Evolutionary conservation across 2,113 vertebrate genomes (phyloP), one percentile per base, ranked within the genome.

Genomic region (Lagopus leucura): DNA sequence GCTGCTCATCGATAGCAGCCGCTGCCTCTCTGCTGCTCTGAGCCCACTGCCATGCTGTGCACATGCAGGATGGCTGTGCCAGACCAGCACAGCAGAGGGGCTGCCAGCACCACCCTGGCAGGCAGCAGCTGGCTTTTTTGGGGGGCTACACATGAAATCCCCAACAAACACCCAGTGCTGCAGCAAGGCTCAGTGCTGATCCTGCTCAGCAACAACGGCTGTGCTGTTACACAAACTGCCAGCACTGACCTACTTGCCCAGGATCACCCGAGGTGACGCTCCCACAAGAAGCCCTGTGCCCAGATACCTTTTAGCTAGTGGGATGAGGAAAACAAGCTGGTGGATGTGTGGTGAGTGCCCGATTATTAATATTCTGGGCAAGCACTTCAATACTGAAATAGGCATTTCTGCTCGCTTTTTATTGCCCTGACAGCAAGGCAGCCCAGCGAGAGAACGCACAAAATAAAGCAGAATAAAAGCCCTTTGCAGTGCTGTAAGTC

Each of bases 201-300:
- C 57, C 80, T 43, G 4, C 34, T 58, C 86, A 88, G 1, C 1
- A 81, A 25, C 55, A 60, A 54, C 55, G 84, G 79, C 4, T 0
- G 30, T 2, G 25, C 1, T 2, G 3, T 88, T 89, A 85, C 86
- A 95, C 88, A 92, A 91, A 92, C 71, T 14, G 13, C 58, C 17
- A 1, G 65, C 38, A 3, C 71, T 96, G 94, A 96, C 93, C 90
- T 90, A 92, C 89, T 94, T 94, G 94, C 69, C 82, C 79, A 86
- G 73, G 88, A 91, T 90, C 91, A 96, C 22, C 80, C 90, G 85
- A 96, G 82, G 90, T 83, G 77, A 94, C 3, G 65, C 8, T 85
- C 54, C 82, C 80, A 38, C 67, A 54, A 88, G 91, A 71, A 92
- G 27, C 50, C 67, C 72, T 47, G 88, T 21, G 65, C 74, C 73